phyloP scores from a whole-genome alignment of 2,888 invertebrate species.

The Chesias legatella region DNA sequence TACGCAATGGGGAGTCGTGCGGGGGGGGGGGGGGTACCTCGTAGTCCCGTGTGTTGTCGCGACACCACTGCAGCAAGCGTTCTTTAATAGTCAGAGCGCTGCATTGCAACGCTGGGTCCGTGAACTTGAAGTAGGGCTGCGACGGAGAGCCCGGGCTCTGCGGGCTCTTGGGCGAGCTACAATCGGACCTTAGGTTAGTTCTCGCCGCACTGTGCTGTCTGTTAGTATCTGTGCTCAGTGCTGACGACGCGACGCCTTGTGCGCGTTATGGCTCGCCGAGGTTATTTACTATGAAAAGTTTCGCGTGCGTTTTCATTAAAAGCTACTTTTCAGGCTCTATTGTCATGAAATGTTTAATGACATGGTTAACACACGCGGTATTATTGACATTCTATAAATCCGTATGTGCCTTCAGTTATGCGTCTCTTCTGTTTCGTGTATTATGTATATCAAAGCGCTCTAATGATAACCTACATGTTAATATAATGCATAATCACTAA shows the following conservation, averaged over 20 bases:
- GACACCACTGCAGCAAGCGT: slow-evolving; percentile 97
- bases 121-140: slow-evolving; percentile 93
- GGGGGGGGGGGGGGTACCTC: slow-evolving; percentile 84
- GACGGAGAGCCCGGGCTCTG: slow-evolving; percentile 82
- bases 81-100: slow-evolving; percentile 98
- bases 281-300: slow-evolving; percentile 48
- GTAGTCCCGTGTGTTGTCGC: slow-evolving; percentile 98
- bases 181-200: slow-evolving; percentile 72
- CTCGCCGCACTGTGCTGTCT: slow-evolving; percentile 29
- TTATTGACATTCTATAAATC: slow-evolving; percentile 28
- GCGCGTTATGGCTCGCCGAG: slow-evolving; percentile 43
- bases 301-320: slow-evolving; percentile 34
- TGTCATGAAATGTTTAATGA: slow-evolving; percentile 27
- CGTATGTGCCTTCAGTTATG: slow-evolving; percentile 28
- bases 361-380: slow-evolving; percentile 23
- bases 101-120: slow-evolving; percentile 92
- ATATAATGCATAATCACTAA: slow-evolving; percentile 50
- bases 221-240: slow-evolving; percentile 46
- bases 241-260: slow-evolving; percentile 43
- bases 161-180: slow-evolving; percentile 88
- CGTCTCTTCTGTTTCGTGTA: slow-evolving; percentile 23
- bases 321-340: slow-evolving; percentile 29
- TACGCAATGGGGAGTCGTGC: slow-evolving; percentile 38
- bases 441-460: slow-evolving; percentile 50
- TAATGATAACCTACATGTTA: slow-evolving; percentile 59